Base-by-base conservation (phyloP, 2,888 invertebrate genomes). In the Drosophila bunnanda region DNA sequence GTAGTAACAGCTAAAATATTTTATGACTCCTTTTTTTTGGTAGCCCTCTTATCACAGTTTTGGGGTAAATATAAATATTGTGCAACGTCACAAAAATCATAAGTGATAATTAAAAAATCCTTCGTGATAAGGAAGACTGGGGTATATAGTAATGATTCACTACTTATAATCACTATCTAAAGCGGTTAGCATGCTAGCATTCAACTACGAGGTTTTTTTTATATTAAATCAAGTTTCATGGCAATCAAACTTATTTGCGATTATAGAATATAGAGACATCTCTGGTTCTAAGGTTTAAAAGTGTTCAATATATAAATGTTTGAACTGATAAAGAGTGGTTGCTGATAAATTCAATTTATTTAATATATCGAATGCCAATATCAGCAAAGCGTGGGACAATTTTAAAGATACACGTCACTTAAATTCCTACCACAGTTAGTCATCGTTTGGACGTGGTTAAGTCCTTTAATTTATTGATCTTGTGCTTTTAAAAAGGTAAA, bases 1-100 rank as follows among this genome's bases (percentile, higher is more conserved):
- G 25, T 62, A 53, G 66, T 46, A 62, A 62, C 34, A 39, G 48
- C 46, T 34, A 2, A 55, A 54, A 56, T 39, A 65, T 32, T 56
- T 67, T 50, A 67, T 34, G 28, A 65, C 39, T 39, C 13, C n/a
- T n/a, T 20, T 46, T 64, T 28, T 12, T 50, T 28, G 55, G 41
- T 17, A 22, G 41, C 22, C 34, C 13, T 25, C 20, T 56, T 43
- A 62, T 66, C 60, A 53, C 7, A 12, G 12, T 7, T 7, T n/a
- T 17, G 7, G 17, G 28, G 55, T n/a, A 43, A 36, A 65, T 43
- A 60, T 38, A n/a, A 30, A 48, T 48, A 65, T 65, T 56, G 28
- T 36, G 65, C 64, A 67, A 50, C 39, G 48, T 56, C 41, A 64
- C 32, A 20, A 22, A 54, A 41, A 53, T 39, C 30, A 34, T 36